Evolutionary conservation across 2,888 invertebrate genomes (phyloP).

Genomic region (Drosophila buzzatii): DNA sequence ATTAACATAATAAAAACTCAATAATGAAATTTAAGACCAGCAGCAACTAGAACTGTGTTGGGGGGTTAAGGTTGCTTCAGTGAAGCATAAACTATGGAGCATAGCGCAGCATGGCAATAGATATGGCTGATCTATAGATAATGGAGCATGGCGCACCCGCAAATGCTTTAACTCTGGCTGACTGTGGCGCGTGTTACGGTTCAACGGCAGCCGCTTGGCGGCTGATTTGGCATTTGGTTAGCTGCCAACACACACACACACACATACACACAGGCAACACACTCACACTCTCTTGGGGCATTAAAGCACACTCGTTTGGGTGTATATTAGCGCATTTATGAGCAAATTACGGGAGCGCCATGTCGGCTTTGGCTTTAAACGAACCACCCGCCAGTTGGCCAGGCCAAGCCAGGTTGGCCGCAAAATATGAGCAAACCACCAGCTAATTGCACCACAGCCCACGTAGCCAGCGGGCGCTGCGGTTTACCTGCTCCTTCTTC

Average conservation of each 20-base stretch:
- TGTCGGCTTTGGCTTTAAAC: conserved; percentile 49
- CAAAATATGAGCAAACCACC: conserved; percentile 57
- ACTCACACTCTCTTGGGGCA: conserved; percentile 7
- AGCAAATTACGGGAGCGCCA: conserved; percentile 78
- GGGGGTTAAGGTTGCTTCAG: conserved; percentile 36
- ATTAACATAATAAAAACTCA: conserved; percentile 13
- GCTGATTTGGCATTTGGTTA: conserved; percentile 41
- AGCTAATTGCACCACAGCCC: conserved; percentile 73
- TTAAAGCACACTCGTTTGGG: conserved; percentile 31
- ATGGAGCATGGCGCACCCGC: conserved; percentile 32
- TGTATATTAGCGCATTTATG: conserved; percentile 75
- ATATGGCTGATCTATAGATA: conserved; percentile 20
- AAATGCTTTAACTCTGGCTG: conserved; percentile 20
- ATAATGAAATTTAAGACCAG: conserved; percentile 27
- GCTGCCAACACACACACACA: conserved; percentile 16
- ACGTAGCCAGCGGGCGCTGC: conserved; percentile 65
- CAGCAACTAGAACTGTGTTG: conserved; percentile 13
- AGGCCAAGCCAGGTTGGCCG: conserved; percentile 28
- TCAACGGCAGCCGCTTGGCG: conserved; percentile 33
- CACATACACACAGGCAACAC: not conserved
- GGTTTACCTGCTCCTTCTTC: conserved; percentile 28
- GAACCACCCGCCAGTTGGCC: conserved; percentile 34
- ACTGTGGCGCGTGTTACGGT: conserved; percentile 57
- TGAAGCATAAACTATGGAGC: conserved; percentile 10
- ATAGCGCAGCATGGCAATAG: not conserved